Conservation (phyloP, 53 echinoderm and acorn worm genomes). For the Arbacia lixula region DNA sequence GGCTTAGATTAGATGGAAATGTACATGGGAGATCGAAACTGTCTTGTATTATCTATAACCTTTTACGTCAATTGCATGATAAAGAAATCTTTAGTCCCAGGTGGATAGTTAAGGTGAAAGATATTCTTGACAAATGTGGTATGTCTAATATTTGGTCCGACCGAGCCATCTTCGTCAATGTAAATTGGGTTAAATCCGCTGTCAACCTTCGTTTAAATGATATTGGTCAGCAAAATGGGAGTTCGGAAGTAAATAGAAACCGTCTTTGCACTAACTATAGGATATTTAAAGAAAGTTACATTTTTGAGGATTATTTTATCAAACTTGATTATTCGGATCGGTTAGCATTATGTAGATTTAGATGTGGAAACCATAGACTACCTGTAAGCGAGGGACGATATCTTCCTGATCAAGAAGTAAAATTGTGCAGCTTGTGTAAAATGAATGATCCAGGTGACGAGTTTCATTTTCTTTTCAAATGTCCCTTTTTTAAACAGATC, state of each 20-base stretch:
- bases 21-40: background rate
- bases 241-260: background rate
- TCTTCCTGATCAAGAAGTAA: background rate
- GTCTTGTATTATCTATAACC: slow-evolving; percentile 15
- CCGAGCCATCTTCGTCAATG: background rate
- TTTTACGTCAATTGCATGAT: slow-evolving; percentile 6
- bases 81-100: background rate
- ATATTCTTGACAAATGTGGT: background rate
- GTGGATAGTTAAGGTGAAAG: background rate
- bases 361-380: slow-evolving; percentile 21
- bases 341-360: slow-evolving; percentile 1
- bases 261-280: slow-evolving; percentile 3
- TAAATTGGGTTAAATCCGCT: background rate
- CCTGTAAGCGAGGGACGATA: background rate
- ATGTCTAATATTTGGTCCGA: slow-evolving; percentile 16
- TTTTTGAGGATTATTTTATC: background rate
- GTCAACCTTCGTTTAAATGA: background rate
- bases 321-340: background rate
- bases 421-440: background rate
- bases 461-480: slow-evolving; percentile 9
- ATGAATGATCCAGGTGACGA: slow-evolving; percentile 4
- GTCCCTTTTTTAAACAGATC: background rate
- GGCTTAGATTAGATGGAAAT: background rate
- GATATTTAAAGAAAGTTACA: background rate
- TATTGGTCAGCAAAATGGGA: background rate